These are phyloP conservation scores for Gallinago nigripennis DNA, from an alignment of 2,797 vertebrate genomes.

Conservation along the genomic window DNA sequence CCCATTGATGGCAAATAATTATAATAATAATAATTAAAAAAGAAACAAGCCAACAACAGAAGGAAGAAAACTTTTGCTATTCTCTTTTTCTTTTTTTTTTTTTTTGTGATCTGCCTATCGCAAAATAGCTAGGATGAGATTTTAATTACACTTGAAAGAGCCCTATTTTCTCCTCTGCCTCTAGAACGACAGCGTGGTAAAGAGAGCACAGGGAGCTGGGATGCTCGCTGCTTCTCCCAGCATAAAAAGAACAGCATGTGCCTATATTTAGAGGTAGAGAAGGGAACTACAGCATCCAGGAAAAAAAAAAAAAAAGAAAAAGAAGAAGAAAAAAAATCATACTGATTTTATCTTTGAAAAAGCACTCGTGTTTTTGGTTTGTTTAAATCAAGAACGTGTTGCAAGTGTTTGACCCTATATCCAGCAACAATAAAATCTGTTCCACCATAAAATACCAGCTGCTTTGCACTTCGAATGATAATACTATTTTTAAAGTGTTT, in stretches of 20 bases:
- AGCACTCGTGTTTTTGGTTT: conserved; percentile 8
- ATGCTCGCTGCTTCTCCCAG: neutral
- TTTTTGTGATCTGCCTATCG: neutral
- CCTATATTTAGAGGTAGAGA: conserved; percentile 48
- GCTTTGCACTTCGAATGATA: conserved; percentile 13
- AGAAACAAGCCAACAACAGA: neutral
- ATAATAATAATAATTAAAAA: neutral
- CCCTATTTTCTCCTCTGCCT: neutral
- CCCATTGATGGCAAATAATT: neutral
- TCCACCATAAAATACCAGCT: conserved; percentile 44
- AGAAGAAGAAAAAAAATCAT: neutral
- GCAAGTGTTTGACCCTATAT: conserved; percentile 39
- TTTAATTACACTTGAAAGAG: neutral
- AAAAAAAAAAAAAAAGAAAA: neutral
- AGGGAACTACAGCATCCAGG: neutral
- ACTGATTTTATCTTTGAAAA: conserved; percentile 50
- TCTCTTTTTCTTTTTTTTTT: neutral
- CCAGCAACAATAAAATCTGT: conserved; percentile 54
- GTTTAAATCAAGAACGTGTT: conserved; percentile 35
- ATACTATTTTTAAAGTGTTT: conserved; percentile 32
- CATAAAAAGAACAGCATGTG: conserved; percentile 27
- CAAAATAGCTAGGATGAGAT: neutral
- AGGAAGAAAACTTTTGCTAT: neutral
- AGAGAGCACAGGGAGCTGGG: neutral
- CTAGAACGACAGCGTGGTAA: neutral